phyloP scores from a whole-genome alignment of 1,140 invertebrate genomes.

The Saccostrea echinata region DNA sequence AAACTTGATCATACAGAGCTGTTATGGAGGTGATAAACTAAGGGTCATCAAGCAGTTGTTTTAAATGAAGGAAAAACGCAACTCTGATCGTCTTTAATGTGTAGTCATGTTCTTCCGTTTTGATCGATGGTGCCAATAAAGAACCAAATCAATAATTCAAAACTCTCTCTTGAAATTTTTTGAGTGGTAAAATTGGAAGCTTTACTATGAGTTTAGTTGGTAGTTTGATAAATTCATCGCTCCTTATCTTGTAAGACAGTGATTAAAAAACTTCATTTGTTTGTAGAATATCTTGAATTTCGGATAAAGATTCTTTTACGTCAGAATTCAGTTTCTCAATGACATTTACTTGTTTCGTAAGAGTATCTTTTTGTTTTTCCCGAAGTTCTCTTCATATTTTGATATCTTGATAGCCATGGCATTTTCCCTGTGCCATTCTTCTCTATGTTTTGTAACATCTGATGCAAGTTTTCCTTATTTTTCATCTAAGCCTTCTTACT shows the following conservation, averaged over 20 bases:
- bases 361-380: background rate
- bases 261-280: background rate
- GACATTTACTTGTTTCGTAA: background rate
- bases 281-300: background rate
- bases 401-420: background rate
- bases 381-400: background rate
- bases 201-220: background rate
- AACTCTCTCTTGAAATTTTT: too few species aligned
- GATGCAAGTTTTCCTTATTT: background rate
- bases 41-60: too few species aligned
- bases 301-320: background rate
- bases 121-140: too few species aligned
- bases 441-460: background rate
- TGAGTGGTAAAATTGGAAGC: background rate
- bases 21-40: too few species aligned
- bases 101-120: too few species aligned
- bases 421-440: background rate
- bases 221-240: background rate
- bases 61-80: too few species aligned
- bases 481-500: background rate
- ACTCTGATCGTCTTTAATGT: too few species aligned
- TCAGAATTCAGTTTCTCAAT: background rate
- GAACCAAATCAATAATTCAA: too few species aligned
- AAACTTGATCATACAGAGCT: too few species aligned
- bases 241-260: background rate